Base-by-base conservation (phyloP, 2,888 invertebrate species). In the Frankliniella intonsa region DNA sequence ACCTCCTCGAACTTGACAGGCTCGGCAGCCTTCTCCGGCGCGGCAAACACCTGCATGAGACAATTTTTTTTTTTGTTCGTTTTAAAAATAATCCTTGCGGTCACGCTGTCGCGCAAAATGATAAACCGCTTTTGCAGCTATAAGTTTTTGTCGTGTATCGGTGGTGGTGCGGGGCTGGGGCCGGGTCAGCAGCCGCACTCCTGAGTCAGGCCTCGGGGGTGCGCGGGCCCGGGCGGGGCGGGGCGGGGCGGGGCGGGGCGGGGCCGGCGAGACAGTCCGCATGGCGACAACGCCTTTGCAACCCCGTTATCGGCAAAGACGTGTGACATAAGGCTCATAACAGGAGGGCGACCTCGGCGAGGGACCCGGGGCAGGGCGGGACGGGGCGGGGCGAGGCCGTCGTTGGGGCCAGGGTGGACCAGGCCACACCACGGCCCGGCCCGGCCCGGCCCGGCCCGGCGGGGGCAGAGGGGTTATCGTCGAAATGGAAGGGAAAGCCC, bases 271-370 rank as follows among this genome's bases (percentile, higher is more conserved):
- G 69, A 7, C 69, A 38, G 69, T 1, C 69, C 22, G 69, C 69
- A 76, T 76, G 69, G 69, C 69, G 25, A 69, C 22, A 55, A 19
- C 55, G 55, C 55, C 17, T 38, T 38, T 38, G 38, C 55, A 55
- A 62, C 62, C 62, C 62, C 62, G 7, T 62, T 76, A 76, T 76
- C 69, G 69, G 12, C 62, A 11, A 22, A 19, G 69, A 22, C 8
- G 25, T 25, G 69, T 76, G 69, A 76, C 69, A 22, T 76, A 76
- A 76, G 69, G 69, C 69, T 25, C 69, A 76, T 76, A 76, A 76
- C 69, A 76, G 22, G 69, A 22, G 22, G 2, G 69, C 9, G 22
- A 7, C 69, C 22, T 7, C 8, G 69, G 69, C 65, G n/a, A 12
- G 51, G 51, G 10, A 12, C 38, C 5, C 14, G 55, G 55, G 55